Conservation (phyloP, 1,140 invertebrate species). For the Paraescarpia echinospica region DNA sequence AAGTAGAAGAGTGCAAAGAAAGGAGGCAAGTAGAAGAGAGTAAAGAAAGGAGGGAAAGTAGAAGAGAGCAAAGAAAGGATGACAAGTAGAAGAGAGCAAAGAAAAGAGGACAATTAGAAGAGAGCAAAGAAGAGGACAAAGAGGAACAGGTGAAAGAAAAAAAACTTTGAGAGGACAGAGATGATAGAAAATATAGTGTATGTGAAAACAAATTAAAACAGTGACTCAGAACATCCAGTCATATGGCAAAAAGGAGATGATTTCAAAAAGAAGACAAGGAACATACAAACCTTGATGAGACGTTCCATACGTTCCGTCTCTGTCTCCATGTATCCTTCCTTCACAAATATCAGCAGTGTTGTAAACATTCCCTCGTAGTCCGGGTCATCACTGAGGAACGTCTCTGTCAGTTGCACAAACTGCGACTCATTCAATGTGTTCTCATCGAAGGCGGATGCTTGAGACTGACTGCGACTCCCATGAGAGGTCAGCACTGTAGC, state of each 20-base stretch:
- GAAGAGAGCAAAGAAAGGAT: too few relatives aligned
- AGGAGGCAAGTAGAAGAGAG: too few relatives aligned
- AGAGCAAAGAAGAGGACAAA: too few relatives aligned
- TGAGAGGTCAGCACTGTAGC: slow-evolving; percentile 22
- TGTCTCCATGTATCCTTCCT: slow-evolving; percentile 52
- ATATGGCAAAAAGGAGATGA: background rate
- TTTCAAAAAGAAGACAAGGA: background rate
- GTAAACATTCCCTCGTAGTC: slow-evolving; percentile 36
- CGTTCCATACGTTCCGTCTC: slow-evolving; percentile 54
- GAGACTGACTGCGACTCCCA: slow-evolving; percentile 39
- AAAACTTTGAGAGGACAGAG: too few relatives aligned
- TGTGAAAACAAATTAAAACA: too few relatives aligned
- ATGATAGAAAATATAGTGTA: too few relatives aligned
- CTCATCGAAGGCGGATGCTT: slow-evolving; percentile 55
- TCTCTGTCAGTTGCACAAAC: slow-evolving; percentile 55
- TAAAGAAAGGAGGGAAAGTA: too few relatives aligned
- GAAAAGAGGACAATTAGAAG: too few relatives aligned
- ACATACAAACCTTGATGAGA: slow-evolving; percentile 45
- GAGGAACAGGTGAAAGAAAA: too few relatives aligned
- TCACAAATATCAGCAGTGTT: slow-evolving; percentile 43
- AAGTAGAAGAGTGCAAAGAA: too few relatives aligned
- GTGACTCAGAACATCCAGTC: too few relatives aligned
- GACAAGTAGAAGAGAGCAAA: too few relatives aligned
- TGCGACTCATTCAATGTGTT: slow-evolving; percentile 51
- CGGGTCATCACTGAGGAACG: slow-evolving; percentile 50